phyloP scores from a whole-genome alignment of 2,113 vertebrate genomes.

The Fregetta grallaria region DNA sequence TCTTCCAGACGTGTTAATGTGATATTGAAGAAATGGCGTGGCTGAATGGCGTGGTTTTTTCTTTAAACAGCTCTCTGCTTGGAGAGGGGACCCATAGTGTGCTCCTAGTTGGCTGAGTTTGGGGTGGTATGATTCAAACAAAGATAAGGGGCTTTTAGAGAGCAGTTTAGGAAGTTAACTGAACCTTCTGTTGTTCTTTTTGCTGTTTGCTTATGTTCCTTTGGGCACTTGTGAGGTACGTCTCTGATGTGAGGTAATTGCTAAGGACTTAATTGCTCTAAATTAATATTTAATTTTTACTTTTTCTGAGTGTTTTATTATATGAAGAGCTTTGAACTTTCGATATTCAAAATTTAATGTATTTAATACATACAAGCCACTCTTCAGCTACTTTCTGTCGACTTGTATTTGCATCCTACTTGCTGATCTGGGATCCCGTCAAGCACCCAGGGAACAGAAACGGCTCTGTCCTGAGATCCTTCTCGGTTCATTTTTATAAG shows the following conservation, averaged over 20 bases:
- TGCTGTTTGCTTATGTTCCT: neutral
- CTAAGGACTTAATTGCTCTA: neutral
- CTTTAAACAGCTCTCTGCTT: neutral
- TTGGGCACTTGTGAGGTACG: neutral
- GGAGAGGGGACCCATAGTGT: neutral
- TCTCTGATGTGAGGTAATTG: neutral
- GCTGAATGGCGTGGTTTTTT: neutral
- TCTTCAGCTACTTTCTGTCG: neutral
- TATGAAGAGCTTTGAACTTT: neutral
- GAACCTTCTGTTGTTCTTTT: neutral
- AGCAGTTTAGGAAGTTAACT: neutral
- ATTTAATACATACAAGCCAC: neutral
- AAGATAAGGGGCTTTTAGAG: neutral
- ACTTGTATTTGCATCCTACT: neutral
- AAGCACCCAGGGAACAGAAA: neutral
- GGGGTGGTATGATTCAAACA: neutral
- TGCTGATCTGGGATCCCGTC: neutral
- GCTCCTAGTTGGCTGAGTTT: neutral
- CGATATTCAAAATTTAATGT: neutral
- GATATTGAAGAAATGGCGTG: neutral
- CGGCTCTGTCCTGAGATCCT: neutral
- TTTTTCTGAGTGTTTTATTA: neutral
- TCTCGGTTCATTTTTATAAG: neutral
- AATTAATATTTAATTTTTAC: neutral
- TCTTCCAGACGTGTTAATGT: rapidly evolving